Conservation (phyloP, 2,888 invertebrate species). For the Cecidostiba fungosa region DNA sequence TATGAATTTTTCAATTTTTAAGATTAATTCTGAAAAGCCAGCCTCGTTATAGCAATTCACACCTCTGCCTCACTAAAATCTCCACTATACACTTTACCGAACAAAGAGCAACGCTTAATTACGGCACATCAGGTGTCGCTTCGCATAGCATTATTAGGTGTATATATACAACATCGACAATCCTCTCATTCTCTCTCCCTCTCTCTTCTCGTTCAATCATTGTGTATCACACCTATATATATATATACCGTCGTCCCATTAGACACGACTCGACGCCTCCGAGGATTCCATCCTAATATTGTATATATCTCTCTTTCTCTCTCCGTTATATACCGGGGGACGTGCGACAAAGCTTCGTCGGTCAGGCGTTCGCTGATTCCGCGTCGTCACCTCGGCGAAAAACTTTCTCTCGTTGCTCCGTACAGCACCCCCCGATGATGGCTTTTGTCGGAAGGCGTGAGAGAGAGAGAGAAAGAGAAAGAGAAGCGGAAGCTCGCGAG, state of each 20-base stretch:
- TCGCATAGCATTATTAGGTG: no score
- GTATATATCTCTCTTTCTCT: constrained; percentile 8
- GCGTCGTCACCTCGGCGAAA: constrained; percentile 1
- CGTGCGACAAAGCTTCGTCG: constrained; percentile 50
- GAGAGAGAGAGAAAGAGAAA: constrained; percentile 27
- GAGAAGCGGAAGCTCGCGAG: constrained; percentile 35
- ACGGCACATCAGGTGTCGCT: constrained; percentile 24
- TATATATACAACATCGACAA: no score
- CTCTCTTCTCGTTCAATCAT: constrained; percentile 15
- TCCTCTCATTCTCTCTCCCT: not conserved
- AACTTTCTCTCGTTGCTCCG: constrained; percentile 37
- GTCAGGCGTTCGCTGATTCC: constrained; percentile 59
- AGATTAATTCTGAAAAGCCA: not conserved
- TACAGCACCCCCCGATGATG: not conserved
- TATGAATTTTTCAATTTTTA: no score
- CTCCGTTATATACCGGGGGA: not conserved
- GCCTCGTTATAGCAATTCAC: not conserved
- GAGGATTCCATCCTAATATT: constrained; percentile 67
- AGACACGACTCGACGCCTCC: constrained; percentile 76
- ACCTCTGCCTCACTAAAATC: not conserved
- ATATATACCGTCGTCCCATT: constrained; percentile 64
- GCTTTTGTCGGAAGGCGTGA: constrained; percentile 24
- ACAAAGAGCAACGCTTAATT: constrained; percentile 8
- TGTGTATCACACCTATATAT: constrained; percentile 18
- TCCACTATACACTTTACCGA: not conserved